Base-by-base conservation (phyloP, 2,888 invertebrate species). In the Bellardia pandia region DNA sequence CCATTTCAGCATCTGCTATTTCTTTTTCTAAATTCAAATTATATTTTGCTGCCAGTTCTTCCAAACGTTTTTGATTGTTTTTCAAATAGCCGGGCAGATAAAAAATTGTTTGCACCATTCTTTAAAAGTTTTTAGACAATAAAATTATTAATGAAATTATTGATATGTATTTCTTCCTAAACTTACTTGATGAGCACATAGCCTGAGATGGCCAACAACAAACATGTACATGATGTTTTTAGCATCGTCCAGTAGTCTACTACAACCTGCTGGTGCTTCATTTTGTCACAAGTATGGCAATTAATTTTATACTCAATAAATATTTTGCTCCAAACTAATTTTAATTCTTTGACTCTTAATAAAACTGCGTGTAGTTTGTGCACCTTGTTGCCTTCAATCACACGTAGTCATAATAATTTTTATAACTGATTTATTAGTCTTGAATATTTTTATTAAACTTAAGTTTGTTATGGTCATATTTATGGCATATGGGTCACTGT, bases 191-290 rank as follows among this genome's bases (percentile, higher is more conserved):
- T 89, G 4, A 93, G 89, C 79, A 93, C 86, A 85, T 92, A 93
- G 33, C 93, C 93, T 1, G 91, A 92, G 33, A 92, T 84, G 2
- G 92, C 92, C 64, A 93, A 83, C 2, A 93, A 72, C 56, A 93
- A 89, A 86, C 92, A 93, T 16, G 92, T 77, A 2, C 90, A 90
- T 0, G 93, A 93, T 6, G 92, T 92, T 82, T 93, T 93, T 0
- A 93, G 75, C 93, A 93, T 93, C n/a, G 90, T 89, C 91, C 92
- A 92, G 77, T 93, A 93, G 86, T 93, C 93, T 1, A 93, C 92
- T 48, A 93, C 90, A 88, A 93, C 93, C 90, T 93, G 93, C 91
- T 93, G 91, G 89, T 93, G 92, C 86, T 93, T 93, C 93, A 93
- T 93, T 82, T 85, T 88, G n/a, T 58, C 56, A 66, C 72, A 85